A percentile compares a stretch with the other conserved stretches of the same genome.
These are phyloP conservation scores for Coracopsis vasa DNA, from an alignment of 2,113 vertebrate species.

Conservation along the genomic window DNA sequence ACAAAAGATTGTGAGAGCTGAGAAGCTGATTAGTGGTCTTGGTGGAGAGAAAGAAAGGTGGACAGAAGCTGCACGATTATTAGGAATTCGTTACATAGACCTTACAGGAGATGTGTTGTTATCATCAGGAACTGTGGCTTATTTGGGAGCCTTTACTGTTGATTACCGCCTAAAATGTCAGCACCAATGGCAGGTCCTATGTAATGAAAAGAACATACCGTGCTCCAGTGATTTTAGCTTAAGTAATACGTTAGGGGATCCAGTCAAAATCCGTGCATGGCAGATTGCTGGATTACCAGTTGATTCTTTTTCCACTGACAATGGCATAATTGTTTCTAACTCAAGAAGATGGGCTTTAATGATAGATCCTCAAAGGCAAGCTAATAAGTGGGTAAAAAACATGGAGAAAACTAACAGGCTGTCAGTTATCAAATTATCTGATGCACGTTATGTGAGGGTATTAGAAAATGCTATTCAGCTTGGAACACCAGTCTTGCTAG, in stretches of 20 bases:
- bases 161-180: conserved; percentile 86
- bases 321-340: conserved; percentile 90
- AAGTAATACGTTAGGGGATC: conserved; percentile 83
- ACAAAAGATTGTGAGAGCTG: conserved; percentile 86
- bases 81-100: conserved; percentile 80
- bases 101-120: conserved; percentile 89
- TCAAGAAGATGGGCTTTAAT: conserved; percentile 91
- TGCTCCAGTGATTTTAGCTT: conserved; percentile 86
- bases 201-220: conserved; percentile 79
- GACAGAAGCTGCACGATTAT: conserved; percentile 83
- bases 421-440: conserved; percentile 86
- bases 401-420: conserved; percentile 90
- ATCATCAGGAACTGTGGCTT: conserved; percentile 87
- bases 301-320: conserved; percentile 91
- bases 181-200: conserved; percentile 80
- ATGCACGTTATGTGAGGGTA: conserved; percentile 81
- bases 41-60: conserved; percentile 92
- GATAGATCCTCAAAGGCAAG: conserved; percentile 94
- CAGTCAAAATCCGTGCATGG: conserved; percentile 87
- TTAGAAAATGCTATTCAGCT: conserved; percentile 89
- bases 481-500: conserved; percentile 87
- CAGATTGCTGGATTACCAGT: conserved; percentile 89
- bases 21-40: conserved; percentile 88
- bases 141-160: conserved; percentile 89
- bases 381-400: conserved; percentile 95